Conservation (phyloP, 2,888 invertebrate genomes). For the Tipula vernalis region DNA sequence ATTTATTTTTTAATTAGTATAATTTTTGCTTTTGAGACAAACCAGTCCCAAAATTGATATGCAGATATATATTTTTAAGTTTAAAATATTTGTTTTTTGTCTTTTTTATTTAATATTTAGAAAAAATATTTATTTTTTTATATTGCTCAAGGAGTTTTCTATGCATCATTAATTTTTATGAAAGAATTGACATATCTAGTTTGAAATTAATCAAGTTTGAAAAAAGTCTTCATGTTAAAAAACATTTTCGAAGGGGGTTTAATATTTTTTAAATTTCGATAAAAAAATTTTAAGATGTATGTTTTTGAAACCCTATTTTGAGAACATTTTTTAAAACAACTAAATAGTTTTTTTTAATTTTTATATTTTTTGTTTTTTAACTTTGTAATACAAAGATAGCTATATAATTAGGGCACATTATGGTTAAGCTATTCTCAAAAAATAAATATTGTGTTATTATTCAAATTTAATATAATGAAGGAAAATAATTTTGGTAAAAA, state of each 20-base stretch:
- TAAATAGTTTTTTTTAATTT: slow-evolving; percentile 17
- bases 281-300: neutral
- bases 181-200: slow-evolving; percentile 5
- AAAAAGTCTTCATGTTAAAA: neutral
- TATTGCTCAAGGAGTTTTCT: slow-evolving; percentile 9
- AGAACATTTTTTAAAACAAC: neutral
- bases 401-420: slow-evolving; percentile 36
- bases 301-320: slow-evolving; percentile 7
- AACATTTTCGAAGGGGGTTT: neutral
- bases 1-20: neutral
- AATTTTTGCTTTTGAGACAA: slow-evolving; percentile 9
- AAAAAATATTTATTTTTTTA: neutral
- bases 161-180: neutral
- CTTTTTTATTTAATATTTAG: neutral
- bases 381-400: slow-evolving; percentile 31
- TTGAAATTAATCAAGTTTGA: neutral
- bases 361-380: slow-evolving; percentile 14
- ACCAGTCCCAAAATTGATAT: neutral
- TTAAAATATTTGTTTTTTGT: neutral
- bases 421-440: slow-evolving; percentile 32
- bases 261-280: neutral
- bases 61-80: neutral
- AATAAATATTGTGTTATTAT: slow-evolving; percentile 11
- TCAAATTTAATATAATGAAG: neutral
- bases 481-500: neutral